Conservation (phyloP, 2,888 invertebrate species). For the Apotomis turbidana region DNA sequence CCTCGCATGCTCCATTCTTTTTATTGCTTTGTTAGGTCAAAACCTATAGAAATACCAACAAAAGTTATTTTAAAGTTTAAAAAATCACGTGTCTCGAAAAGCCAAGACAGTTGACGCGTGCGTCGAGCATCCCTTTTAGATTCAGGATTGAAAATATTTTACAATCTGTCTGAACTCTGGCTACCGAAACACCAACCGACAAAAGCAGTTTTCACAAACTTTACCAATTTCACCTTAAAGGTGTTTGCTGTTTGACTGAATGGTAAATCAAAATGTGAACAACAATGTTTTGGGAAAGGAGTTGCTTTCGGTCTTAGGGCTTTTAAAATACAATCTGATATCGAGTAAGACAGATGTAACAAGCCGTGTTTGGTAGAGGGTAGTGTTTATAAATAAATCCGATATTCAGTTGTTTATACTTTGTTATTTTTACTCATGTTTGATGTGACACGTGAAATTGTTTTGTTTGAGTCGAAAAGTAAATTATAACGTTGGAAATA, state of each 20-base stretch:
- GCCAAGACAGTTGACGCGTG: conserved; percentile 29
- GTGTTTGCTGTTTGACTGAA: background rate
- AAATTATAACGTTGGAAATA: conserved; percentile 38
- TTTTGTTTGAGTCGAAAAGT: conserved; percentile 56
- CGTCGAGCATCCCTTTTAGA: conserved; percentile 28
- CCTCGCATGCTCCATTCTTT: too few relatives aligned
- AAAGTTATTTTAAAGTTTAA: conserved; percentile 13
- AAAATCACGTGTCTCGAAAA: conserved; percentile 21
- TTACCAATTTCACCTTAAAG: background rate
- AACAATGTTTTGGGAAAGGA: background rate
- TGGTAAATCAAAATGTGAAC: background rate
- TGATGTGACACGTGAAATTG: conserved; percentile 62
- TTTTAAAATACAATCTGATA: conserved; percentile 3
- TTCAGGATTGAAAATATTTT: conserved; percentile 36
- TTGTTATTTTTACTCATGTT: conserved; percentile 57
- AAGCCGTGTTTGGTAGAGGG: conserved; percentile 24
- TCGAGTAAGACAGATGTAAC: conserved; percentile 2
- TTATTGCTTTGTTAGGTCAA: background rate
- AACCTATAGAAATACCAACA: background rate
- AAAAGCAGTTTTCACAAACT: background rate
- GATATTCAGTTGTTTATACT: conserved; percentile 53
- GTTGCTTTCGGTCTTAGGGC: background rate
- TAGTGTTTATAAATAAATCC: conserved; percentile 47
- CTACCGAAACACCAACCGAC: conserved; percentile 29
- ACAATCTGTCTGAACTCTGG: conserved; percentile 38